Conservation (phyloP, 1,140 invertebrate species). For the Drosophila melanica region DNA sequence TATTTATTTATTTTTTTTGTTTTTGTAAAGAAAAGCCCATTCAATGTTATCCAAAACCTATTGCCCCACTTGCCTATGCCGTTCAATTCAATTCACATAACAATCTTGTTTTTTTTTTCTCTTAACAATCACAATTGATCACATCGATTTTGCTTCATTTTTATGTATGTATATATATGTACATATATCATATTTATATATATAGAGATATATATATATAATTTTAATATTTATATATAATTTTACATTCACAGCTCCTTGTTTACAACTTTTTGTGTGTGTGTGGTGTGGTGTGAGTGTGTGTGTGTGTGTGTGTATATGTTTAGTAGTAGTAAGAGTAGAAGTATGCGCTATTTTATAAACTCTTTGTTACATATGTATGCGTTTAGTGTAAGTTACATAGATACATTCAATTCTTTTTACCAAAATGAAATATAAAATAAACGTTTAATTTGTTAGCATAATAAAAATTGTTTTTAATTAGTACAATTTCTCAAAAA, state of each 20-base stretch:
- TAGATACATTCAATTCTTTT: constrained; percentile 36
- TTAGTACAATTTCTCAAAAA: constrained; percentile 79
- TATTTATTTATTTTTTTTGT: constrained; percentile 28
- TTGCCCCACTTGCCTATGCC: constrained; percentile 57
- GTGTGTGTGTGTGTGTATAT: constrained; percentile 57
- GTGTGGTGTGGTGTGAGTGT: constrained; percentile 35
- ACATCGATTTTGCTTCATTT: constrained; percentile 75
- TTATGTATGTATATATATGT: constrained; percentile 51
- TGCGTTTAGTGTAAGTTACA: constrained; percentile 21
- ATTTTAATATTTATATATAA: constrained; percentile 62
- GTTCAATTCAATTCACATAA: constrained; percentile 49
- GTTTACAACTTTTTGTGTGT: constrained; percentile 77
- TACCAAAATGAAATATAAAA: constrained; percentile 41
- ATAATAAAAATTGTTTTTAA: constrained; percentile 50
- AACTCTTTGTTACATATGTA: constrained; percentile 42
- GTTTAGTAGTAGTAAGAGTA: constrained; percentile 38
- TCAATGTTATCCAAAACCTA: constrained; percentile 48
- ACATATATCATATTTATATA: constrained; percentile 47
- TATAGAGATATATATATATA: constrained; percentile 56
- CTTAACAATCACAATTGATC: constrained; percentile 82
- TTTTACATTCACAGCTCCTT: constrained; percentile 82
- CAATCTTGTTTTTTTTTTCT: constrained; percentile 48
- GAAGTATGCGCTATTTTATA: constrained; percentile 32
- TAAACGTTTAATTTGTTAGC: constrained; percentile 49
- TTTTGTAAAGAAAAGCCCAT: constrained; percentile 66